Conservation (phyloP, 2,113 vertebrate genomes). For the Pogona vitticeps region DNA sequence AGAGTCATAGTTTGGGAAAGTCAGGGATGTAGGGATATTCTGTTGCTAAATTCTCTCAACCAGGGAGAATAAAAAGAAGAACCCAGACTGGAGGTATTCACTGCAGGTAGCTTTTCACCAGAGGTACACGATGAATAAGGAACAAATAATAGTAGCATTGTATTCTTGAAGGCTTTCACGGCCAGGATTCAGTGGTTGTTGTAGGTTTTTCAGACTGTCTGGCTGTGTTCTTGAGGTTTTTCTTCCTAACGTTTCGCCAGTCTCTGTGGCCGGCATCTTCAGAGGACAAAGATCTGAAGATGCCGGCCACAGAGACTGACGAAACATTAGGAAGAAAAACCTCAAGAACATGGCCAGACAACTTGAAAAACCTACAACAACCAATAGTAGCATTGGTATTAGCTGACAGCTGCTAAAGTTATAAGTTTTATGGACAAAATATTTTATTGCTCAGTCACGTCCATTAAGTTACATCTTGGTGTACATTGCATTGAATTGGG, state of each 20-base stretch:
- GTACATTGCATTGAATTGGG: neutral
- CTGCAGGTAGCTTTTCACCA: neutral
- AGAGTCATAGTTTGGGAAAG: neutral
- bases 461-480: neutral
- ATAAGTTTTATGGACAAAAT: neutral
- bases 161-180: too few species aligned
- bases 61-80: neutral
- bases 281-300: too few species aligned
- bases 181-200: too few species aligned
- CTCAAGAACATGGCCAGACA: too few species aligned
- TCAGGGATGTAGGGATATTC: neutral
- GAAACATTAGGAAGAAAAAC: too few species aligned
- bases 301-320: too few species aligned
- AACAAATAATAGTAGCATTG: neutral
- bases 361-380: too few species aligned
- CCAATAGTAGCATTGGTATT: neutral
- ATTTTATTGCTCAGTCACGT: neutral
- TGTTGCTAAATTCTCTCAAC: neutral
- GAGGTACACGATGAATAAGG: neutral
- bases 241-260: too few species aligned
- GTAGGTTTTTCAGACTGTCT: too few species aligned
- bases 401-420: neutral
- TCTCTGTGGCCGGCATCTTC: too few species aligned
- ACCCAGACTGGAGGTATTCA: neutral
- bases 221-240: too few species aligned